Evolutionary conservation across 2,113 vertebrate genomes (phyloP).

Genomic region (Nycticryphes semicollaris): DNA sequence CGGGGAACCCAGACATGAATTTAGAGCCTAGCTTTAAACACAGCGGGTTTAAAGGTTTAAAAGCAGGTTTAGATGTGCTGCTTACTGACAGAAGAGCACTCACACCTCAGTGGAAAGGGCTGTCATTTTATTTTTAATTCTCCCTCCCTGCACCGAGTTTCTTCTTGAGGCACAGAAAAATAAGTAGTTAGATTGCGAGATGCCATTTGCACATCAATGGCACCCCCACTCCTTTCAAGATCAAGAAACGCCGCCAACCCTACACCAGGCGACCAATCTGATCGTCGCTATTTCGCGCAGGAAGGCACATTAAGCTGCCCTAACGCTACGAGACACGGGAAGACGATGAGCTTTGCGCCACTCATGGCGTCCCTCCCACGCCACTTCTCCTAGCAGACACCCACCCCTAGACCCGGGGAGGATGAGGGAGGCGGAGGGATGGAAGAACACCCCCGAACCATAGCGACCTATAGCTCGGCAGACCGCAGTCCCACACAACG

Average conservation of each 20-base stretch:
- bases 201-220: neutral
- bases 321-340: accelerated
- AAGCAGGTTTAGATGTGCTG: no score
- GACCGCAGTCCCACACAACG: neutral
- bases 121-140: neutral
- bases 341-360: neutral
- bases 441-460: neutral
- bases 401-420: neutral
- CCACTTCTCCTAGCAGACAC: neutral
- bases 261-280: accelerated
- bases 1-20: neutral
- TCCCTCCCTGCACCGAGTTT: neutral
- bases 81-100: neutral
- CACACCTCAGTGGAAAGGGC: accelerated
- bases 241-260: accelerated
- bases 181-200: accelerated
- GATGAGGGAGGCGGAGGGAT: neutral
- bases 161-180: neutral
- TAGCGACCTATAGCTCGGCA: neutral
- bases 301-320: neutral
- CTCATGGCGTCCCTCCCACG: neutral
- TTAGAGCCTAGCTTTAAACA: no score
- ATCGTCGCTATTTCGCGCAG: accelerated
- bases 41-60: no score
- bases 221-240: neutral